Conservation (phyloP, 2,797 vertebrate species). For the Pseudochaenichthys georgianus region DNA sequence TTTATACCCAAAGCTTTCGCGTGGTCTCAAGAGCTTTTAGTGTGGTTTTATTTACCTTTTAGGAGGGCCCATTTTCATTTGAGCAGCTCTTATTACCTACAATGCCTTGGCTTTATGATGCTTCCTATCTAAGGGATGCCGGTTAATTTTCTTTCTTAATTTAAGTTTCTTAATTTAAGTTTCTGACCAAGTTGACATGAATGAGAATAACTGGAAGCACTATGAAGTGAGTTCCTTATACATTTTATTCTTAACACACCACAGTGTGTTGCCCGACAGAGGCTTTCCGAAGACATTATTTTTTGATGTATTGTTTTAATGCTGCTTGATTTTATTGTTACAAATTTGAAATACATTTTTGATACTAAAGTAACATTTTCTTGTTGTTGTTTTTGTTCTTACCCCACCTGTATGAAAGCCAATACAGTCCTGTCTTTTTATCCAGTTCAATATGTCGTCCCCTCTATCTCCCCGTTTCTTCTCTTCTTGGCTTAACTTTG, state of each 20-base stretch:
- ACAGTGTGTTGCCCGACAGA: not conserved
- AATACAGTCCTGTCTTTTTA: not conserved
- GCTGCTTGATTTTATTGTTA: slow-evolving; percentile 45
- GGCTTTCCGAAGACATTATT: slow-evolving; percentile 25
- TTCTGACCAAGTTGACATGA: slow-evolving; percentile 5
- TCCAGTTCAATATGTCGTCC: not conserved
- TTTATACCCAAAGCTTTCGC: not conserved
- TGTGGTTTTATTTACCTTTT: not conserved
- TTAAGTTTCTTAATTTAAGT: not conserved
- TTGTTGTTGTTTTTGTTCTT: not conserved
- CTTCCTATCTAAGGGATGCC: not conserved
- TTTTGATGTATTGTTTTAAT: slow-evolving; percentile 31
- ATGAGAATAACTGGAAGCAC: slow-evolving; percentile 22
- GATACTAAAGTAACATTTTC: slow-evolving; percentile 7
- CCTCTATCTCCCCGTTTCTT: too few species aligned
- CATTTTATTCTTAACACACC: not conserved
- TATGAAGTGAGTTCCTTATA: slow-evolving; percentile 1
- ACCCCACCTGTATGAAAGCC: not conserved
- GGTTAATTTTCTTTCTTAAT: not conserved
- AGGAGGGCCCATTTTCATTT: not conserved
- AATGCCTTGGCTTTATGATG: slow-evolving; percentile 9
- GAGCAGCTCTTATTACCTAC: slow-evolving; percentile 2
- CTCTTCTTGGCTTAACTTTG: too few species aligned
- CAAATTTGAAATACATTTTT: slow-evolving; percentile 61
- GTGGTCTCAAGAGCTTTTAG: not conserved